Conservation (phyloP, 2,113 vertebrate species). For the Oophaga pumilio region DNA sequence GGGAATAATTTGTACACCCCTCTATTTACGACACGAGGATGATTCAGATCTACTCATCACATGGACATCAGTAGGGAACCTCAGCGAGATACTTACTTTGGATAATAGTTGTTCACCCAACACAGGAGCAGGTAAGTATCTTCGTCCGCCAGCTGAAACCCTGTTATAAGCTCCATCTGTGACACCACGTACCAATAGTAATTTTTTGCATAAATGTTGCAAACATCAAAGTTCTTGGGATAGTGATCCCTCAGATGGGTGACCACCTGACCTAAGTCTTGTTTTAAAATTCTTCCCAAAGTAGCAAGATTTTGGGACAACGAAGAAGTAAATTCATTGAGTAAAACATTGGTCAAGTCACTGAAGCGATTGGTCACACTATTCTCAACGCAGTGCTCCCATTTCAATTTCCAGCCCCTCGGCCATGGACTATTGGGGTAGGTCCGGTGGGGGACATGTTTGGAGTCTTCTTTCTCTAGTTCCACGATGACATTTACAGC, state of each 20-base stretch:
- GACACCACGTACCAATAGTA: conserved; percentile 79
- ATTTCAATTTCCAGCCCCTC: conserved; percentile 71
- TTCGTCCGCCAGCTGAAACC: conserved; percentile 69
- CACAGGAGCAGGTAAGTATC: conserved; percentile 80
- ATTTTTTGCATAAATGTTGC: conserved; percentile 74
- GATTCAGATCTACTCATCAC: neutral
- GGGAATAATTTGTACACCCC: neutral
- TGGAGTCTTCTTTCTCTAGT: conserved; percentile 78
- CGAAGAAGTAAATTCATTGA: conserved; percentile 36
- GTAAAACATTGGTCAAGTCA: neutral
- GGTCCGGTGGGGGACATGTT: conserved; percentile 5
- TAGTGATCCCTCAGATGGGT: conserved; percentile 74
- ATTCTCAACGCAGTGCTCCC: conserved; percentile 67
- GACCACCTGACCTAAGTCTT: conserved; percentile 78
- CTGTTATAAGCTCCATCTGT: conserved; percentile 64
- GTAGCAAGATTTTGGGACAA: conserved; percentile 74
- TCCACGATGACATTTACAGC: conserved; percentile 76
- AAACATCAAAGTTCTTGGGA: conserved; percentile 76
- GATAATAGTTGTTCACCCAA: conserved; percentile 81
- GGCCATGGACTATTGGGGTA: conserved; percentile 68
- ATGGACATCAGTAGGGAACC: neutral
- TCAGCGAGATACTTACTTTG: conserved; percentile 70
- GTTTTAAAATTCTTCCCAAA: conserved; percentile 78
- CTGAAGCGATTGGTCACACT: conserved; percentile 71
- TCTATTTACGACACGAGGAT: neutral